A percentile compares a stretch with the other conserved stretches of the same genome.
These are phyloP conservation scores for Adrianichthys oophorus DNA, from an alignment of 2,797 vertebrate species.

Conservation along the genomic window DNA sequence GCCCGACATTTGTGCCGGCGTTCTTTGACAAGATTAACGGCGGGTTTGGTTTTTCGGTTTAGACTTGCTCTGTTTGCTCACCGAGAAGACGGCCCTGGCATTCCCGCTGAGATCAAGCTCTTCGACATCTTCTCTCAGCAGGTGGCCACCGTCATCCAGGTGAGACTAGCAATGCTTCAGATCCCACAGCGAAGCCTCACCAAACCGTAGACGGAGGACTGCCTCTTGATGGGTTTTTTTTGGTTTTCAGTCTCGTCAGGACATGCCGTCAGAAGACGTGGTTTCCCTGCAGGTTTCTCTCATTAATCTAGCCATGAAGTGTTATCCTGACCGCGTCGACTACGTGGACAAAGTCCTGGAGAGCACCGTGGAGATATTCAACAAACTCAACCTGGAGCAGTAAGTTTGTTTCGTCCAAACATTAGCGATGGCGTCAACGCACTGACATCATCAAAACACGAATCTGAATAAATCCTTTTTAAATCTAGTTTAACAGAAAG, in stretches of 20 bases:
- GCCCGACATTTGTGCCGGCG: background rate
- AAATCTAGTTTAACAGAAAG: too few relatives aligned
- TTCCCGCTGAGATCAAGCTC: constrained; percentile 95
- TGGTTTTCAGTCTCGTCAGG: constrained; percentile 88
- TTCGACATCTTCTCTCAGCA: constrained; percentile 99
- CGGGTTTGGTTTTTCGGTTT: constrained; percentile 35
- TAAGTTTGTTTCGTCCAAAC: constrained; percentile 69
- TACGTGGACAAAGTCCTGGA: constrained; percentile 98
- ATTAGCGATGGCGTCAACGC: background rate
- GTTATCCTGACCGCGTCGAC: constrained; percentile 96
- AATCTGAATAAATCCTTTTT: too few relatives aligned
- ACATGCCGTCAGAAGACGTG: constrained; percentile 98
- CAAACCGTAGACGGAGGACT: too few relatives aligned
- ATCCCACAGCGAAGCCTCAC: too few relatives aligned
- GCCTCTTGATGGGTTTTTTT: too few relatives aligned
- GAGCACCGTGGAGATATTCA: constrained; percentile 98
- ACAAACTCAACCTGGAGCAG: constrained; percentile 98
- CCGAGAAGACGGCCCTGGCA: constrained; percentile 97
- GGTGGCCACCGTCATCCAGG: constrained; percentile 98
- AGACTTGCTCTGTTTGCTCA: constrained; percentile 97
- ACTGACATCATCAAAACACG: too few relatives aligned
- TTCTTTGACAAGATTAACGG: background rate
- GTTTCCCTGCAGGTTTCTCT: constrained; percentile 98
- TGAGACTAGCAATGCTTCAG: constrained; percentile 31
- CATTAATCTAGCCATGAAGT: constrained; percentile 98